phyloP scores from a whole-genome alignment of 1,140 invertebrate species.

The Drosophila fuyamai region DNA sequence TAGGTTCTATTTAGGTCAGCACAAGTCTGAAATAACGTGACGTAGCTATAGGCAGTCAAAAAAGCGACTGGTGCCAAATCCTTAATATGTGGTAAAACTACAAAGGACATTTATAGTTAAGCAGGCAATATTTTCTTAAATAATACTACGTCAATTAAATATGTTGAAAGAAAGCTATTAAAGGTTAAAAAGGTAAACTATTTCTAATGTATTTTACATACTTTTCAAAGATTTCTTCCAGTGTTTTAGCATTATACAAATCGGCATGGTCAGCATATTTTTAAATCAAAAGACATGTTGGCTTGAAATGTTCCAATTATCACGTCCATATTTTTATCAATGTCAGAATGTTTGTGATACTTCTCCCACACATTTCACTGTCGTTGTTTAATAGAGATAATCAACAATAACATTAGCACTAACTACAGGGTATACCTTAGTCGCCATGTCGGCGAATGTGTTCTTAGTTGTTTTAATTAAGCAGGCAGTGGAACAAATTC shows the following conservation, averaged over 20 bases:
- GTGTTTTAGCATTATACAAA: not conserved
- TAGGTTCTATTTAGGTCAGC: not conserved
- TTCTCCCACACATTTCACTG: not conserved
- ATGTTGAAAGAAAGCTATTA: no score
- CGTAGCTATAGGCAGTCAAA: not conserved
- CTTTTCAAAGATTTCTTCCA: not conserved
- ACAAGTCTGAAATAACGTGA: not conserved
- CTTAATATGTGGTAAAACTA: not conserved
- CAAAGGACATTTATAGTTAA: not conserved
- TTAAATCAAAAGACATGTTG: not conserved
- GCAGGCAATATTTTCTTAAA: no score
- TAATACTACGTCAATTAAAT: no score
- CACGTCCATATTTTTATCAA: constrained; percentile 20
- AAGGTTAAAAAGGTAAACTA: no score
- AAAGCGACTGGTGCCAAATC: not conserved
- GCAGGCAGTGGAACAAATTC: constrained; percentile 77
- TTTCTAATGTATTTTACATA: no score
- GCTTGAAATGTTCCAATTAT: not conserved
- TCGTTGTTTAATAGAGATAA: not conserved
- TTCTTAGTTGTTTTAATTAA: constrained; percentile 61
- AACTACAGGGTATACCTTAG: constrained; percentile 8
- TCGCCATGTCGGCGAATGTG: not conserved
- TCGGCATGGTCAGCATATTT: not conserved
- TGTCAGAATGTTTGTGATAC: not conserved
- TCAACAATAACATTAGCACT: no score